A percentile compares a stretch with the other conserved stretches of the same genome.
phyloP scores from a whole-genome alignment of 2,113 vertebrate species.

The Zapornia atra region DNA sequence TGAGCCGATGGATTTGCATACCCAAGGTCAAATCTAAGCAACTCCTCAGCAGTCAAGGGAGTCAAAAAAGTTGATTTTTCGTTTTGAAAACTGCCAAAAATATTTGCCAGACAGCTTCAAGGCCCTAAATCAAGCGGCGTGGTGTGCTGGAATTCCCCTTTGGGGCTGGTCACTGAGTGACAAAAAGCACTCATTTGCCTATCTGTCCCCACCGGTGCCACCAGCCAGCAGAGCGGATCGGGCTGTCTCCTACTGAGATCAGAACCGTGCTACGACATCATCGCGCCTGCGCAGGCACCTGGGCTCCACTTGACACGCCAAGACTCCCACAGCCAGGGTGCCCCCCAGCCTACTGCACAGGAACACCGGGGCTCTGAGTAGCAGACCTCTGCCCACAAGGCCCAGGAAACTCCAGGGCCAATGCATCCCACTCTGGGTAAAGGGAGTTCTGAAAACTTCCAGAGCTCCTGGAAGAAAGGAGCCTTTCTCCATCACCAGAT shows the following conservation, averaged over 20 bases:
- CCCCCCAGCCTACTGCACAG: background rate
- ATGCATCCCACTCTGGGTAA: fast-evolving
- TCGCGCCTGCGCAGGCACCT: background rate
- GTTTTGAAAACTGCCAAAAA: slow-evolving; percentile 1
- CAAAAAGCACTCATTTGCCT: slow-evolving; percentile 33
- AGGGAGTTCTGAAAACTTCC: background rate
- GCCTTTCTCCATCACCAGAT: background rate
- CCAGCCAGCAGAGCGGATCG: background rate
- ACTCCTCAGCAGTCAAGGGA: background rate
- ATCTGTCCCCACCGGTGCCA: background rate
- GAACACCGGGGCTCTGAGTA: background rate
- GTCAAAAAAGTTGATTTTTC: background rate
- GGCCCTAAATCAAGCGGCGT: background rate
- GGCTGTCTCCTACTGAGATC: background rate
- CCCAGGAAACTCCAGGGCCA: background rate
- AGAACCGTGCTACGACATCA: background rate
- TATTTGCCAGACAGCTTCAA: slow-evolving; percentile 1
- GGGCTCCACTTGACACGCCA: background rate
- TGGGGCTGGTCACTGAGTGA: background rate
- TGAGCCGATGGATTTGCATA: background rate
- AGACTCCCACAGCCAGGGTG: background rate
- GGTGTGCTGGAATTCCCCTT: slow-evolving; percentile 14
- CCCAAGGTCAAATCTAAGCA: background rate
- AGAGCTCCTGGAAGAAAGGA: background rate
- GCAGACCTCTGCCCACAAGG: background rate